These are phyloP conservation scores for Lagopus muta DNA, from an alignment of 2,113 vertebrate genomes.

Conservation along the genomic window DNA sequence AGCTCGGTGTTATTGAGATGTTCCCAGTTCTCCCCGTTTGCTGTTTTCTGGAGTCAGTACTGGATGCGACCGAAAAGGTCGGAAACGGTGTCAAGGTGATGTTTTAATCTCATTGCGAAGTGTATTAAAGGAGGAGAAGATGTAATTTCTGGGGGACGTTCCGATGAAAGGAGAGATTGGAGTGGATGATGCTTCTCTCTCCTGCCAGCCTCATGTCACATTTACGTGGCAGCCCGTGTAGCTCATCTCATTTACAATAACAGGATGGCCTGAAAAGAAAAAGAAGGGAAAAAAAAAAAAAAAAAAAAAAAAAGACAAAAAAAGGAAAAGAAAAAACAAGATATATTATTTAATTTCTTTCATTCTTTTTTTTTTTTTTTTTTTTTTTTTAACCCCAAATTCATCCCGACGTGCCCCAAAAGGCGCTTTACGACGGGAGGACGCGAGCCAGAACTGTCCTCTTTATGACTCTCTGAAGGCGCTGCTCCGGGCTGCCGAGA, in stretches of 20 bases:
- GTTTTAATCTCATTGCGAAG: conserved; percentile 83
- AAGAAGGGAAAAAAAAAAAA: not conserved
- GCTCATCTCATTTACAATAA: conserved; percentile 82
- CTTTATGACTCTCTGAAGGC: not conserved
- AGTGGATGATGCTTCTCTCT: conserved; percentile 77
- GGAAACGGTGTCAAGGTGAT: conserved; percentile 82
- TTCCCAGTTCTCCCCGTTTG: conserved; percentile 31
- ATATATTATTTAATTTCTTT: conserved; percentile 36
- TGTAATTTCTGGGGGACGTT: conserved; percentile 76
- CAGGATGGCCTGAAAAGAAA: conserved; percentile 55
- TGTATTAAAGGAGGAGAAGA: conserved; percentile 82
- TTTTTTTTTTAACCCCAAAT: conserved; percentile 47
- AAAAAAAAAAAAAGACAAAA: too few species aligned
- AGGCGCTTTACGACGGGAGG: conserved; percentile 9
- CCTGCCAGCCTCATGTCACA: conserved; percentile 75
- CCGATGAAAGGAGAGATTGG: conserved; percentile 82
- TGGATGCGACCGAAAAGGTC: conserved; percentile 53
- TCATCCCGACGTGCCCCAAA: conserved; percentile 58
- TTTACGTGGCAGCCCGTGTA: conserved; percentile 74
- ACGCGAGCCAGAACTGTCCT: not conserved
- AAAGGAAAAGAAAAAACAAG: too few species aligned
- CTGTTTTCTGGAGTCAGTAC: conserved; percentile 65
- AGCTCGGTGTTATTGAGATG: not conserved
- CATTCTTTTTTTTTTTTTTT: not conserved
- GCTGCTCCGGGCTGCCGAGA: not conserved